These are phyloP conservation scores for Drosophila austrosaltans DNA, from an alignment of 2,888 invertebrate species.

Conservation along the genomic window DNA sequence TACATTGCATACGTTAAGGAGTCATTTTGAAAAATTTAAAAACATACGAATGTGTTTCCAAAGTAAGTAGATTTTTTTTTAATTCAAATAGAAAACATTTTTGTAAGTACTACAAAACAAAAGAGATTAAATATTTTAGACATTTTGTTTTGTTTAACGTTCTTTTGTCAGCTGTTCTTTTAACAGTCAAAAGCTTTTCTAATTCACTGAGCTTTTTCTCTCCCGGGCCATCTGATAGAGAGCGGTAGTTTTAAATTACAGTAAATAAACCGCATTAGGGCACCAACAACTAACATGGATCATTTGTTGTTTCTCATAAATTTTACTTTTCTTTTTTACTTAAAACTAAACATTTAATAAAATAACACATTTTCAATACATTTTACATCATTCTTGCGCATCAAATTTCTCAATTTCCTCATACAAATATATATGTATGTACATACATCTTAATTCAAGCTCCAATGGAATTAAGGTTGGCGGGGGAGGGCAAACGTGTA, in stretches of 20 bases:
- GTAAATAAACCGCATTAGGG: neutral
- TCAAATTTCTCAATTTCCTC: neutral
- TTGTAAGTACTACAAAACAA: neutral
- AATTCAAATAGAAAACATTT: too few relatives aligned
- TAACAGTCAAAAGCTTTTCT: neutral
- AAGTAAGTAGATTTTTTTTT: too few relatives aligned
- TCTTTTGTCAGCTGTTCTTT: neutral
- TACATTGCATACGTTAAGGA: too few relatives aligned
- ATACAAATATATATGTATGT: neutral
- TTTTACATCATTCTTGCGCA: neutral
- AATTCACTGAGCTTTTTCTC: neutral
- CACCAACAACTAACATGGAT: neutral
- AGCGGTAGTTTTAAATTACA: conserved; percentile 2
- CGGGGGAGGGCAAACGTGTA: conserved; percentile 58
- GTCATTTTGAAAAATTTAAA: too few relatives aligned
- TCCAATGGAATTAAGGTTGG: neutral
- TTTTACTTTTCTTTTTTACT: too few relatives aligned
- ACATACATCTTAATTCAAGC: neutral
- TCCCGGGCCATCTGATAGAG: neutral
- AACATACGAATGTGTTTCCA: too few relatives aligned
- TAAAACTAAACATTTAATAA: neutral
- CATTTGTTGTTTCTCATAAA: neutral
- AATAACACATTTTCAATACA: neutral
- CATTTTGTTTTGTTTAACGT: neutral
- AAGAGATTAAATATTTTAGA: neutral